Conservation (phyloP, 2,797 vertebrate genomes). For the Gallinago stenura region DNA sequence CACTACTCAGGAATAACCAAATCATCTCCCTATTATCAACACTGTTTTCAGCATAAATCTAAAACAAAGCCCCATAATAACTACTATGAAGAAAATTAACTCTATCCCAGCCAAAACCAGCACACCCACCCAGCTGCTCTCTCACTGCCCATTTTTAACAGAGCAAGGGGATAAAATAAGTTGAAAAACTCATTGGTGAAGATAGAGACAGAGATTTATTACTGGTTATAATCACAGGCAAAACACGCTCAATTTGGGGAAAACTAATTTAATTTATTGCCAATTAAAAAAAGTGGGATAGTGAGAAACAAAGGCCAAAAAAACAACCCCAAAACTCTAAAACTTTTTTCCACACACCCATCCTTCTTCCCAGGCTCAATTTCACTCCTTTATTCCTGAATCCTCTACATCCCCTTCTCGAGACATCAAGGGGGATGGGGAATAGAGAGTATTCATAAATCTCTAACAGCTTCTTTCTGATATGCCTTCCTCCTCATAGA, state of each 20-base stretch:
- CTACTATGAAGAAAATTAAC: neutral
- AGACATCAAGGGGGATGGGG: neutral
- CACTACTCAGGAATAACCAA: neutral
- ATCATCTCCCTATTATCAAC: neutral
- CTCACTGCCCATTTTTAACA: neutral
- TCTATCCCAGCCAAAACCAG: neutral
- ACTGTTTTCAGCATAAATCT: neutral
- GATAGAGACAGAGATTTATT: neutral
- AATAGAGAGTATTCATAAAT: neutral
- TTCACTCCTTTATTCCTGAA: neutral
- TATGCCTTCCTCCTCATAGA: accelerated
- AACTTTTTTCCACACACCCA: accelerated
- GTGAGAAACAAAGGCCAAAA: neutral
- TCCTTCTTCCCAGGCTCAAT: neutral
- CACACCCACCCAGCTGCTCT: accelerated
- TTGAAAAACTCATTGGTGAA: neutral
- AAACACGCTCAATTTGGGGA: neutral
- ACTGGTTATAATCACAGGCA: neutral
- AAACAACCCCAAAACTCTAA: accelerated
- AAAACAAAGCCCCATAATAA: neutral
- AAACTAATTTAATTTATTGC: neutral
- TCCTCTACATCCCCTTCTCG: accelerated
- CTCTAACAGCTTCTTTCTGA: neutral
- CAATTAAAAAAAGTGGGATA: neutral
- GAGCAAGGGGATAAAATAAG: neutral